Percentiles rank a stretch among this genome's conserved stretches.
Conservation (phyloP, 1,140 invertebrate species). For the Hirudo medicinalis region DNA sequence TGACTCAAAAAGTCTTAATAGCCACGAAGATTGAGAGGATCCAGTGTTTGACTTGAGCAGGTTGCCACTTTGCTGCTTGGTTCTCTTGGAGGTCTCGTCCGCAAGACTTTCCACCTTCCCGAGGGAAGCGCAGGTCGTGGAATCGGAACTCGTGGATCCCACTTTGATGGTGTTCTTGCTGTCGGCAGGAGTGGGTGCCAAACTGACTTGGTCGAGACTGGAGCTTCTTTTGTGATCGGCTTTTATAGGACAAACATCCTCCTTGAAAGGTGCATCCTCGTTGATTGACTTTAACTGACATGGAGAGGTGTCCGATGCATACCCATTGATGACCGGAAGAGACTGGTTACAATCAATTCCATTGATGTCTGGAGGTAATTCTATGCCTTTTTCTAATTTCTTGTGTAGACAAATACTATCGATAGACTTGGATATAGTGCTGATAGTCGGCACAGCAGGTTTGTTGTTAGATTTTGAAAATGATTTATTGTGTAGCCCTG, state of each 20-base stretch:
- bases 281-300: too few relatives aligned
- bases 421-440: background rate
- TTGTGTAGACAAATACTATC: background rate
- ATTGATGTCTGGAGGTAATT: too few relatives aligned
- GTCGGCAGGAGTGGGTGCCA: background rate
- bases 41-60: background rate
- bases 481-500: background rate
- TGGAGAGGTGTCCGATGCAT: too few relatives aligned
- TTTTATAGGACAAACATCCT: too few relatives aligned
- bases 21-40: slow-evolving; percentile 44
- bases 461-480: background rate
- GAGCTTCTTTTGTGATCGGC: too few relatives aligned
- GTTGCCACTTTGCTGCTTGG: background rate
- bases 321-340: too few relatives aligned
- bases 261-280: too few relatives aligned
- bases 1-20: slow-evolving; percentile 84
- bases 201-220: background rate
- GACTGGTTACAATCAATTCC: too few relatives aligned
- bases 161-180: background rate
- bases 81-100: background rate
- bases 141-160: background rate
- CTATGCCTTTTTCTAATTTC: too few relatives aligned
- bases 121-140: background rate
- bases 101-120: background rate
- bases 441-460: background rate